Evolutionary conservation across 2,797 vertebrate genomes (phyloP), one percentile per base, ranked within the genome.

Genomic region (Leptoclinus maculatus): DNA sequence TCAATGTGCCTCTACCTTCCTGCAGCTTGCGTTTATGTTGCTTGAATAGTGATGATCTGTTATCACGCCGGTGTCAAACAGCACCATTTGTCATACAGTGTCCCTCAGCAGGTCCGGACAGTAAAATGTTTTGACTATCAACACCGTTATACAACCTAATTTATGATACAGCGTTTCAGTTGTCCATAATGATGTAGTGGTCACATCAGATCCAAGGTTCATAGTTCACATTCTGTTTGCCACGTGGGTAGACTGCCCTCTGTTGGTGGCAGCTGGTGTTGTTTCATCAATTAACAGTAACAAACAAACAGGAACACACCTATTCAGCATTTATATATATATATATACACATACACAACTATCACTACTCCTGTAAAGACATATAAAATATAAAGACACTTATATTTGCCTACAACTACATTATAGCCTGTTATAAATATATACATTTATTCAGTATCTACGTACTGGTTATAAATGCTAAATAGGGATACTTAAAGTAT

Each of bases 21-120:
- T 76, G 67, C 80, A 81, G 81, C 78, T 76, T 38, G 68, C 75
- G 82, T 84, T 87, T 86, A 82, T 91, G 86, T 90, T 82, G 78
- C 80, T 81, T 74, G 87, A 92, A 93, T 90, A 88, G 89, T 84
- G 85, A 92, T 93, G 83, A 92, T 92, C 79, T 83, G 84, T 91
- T 89, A 90, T 91, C 88, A 84, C 72, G 79, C 65, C 7, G 67
- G 71, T 83, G 89, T 88, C 89, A 87, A 87, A 87, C 71, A 27
- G 43, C 34, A 11, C 84, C 87, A 92, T 93, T 91, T 80, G 86
- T 93, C 92, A 91, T 71, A 11, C 36, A 23, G 39, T 70, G 87
- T 83, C 86, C 83, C 83, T 88, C 76, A 81, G 83, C 71, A 73
- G 79, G 78, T 76, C 78, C 45, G 1, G 59, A 59, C 82, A 76